Evolutionary conservation across 2,888 invertebrate species (phyloP), one percentile per base, ranked within the genome.

Genomic region (Diabrotica balteata): DNA sequence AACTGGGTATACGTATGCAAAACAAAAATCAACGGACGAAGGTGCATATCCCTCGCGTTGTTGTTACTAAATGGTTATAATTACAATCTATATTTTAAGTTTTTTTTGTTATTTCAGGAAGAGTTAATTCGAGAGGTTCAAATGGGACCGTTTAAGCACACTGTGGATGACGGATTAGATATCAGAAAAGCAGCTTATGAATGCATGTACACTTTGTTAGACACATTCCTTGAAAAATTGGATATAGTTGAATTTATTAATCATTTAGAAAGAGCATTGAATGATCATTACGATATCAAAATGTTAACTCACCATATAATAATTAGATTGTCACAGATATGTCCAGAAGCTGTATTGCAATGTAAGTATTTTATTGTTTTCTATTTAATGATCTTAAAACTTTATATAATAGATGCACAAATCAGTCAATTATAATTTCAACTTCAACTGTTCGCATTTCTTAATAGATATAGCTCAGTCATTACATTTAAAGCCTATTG

Each of bases 121-220:
- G 98, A 98, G 84, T 86, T 99, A 60, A 98, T 99, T 75, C 90
- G 98, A 69, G 98, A 99, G 86, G 99, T 99, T 17, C 99, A 99
- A 86, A 99, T 99, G 99, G 99, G 99, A 57, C 99, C 99, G 0
- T 99, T 99, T 87, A 99, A 96, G 84, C 96, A 97, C 83, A 95
- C 95, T 0, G 97, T 97, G 4, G 97, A 98, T 83, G 97, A 99
- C 86, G 99, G 99, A 0, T 86, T 99, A 63, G 99, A 99, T 84
- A 90, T 99, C 70, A 90, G 99, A 82, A 99, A 99, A 86, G 97
- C 98, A 11, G 98, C 98, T 1, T 98, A 98, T 85, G 98, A 98
- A 84, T 99, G 99, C 87, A 99, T 99, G 98, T 99, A 99, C 87
- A 99, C 99, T 0, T 86, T 99, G 65, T 86, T 99, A 66, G 98